A percentile compares a stretch with the other conserved stretches of the same genome.
Conservation (phyloP, 35 echinoderm and acorn worm genomes). For the Eucidaris tribuloides region DNA sequence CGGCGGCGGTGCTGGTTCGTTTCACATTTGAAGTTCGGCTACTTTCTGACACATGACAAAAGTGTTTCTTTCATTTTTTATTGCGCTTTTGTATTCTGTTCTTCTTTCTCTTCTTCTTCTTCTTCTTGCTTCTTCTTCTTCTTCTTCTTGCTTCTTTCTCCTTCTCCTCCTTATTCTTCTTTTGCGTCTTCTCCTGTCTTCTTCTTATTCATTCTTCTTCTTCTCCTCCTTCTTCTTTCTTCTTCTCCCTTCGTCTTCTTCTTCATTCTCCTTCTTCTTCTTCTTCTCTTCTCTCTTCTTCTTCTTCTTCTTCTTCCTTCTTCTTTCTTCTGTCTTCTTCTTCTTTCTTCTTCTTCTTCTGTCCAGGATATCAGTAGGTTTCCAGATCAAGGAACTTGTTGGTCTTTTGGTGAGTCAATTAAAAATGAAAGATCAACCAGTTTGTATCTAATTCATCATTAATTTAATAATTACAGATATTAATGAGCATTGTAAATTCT, state of each 20-base stretch:
- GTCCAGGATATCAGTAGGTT: too few species aligned
- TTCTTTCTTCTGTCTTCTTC: neutral
- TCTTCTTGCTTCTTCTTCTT: neutral
- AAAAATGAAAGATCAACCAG: too few species aligned
- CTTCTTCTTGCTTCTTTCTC: neutral
- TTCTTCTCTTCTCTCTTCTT: neutral
- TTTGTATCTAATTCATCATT: too few species aligned
- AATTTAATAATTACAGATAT: too few species aligned
- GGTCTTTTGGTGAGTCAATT: too few species aligned
- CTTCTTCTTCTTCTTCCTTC: neutral
- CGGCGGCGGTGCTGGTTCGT: too few species aligned
- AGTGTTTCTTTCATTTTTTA: neutral
- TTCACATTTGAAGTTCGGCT: too few species aligned
- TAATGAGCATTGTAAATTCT: too few species aligned
- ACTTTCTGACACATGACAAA: too few species aligned
- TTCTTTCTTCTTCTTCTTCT: neutral
- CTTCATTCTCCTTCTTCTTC: neutral
- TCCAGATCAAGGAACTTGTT: too few species aligned
- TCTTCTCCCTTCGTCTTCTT: neutral
- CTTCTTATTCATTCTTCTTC: neutral
- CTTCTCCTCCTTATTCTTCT: neutral
- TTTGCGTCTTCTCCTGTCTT: neutral
- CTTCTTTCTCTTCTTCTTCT: neutral
- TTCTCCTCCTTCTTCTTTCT: neutral
- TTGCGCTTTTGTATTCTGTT: neutral